Base-by-base conservation (phyloP, 2,797 vertebrate genomes). In the Borostomias antarcticus region DNA sequence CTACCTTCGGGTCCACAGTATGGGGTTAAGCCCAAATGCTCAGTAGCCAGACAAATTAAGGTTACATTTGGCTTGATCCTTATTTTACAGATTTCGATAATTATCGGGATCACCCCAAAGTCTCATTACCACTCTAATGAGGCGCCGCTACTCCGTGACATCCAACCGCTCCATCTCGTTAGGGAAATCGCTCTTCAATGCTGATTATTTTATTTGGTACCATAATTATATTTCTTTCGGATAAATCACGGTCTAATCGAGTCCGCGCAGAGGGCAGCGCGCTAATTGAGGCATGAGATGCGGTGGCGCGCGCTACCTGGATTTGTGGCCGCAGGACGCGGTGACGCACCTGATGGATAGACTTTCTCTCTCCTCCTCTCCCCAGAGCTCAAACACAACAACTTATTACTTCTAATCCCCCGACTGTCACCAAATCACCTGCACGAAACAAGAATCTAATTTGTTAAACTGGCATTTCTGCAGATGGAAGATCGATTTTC, bases 201-300 rank as follows among this genome's bases (percentile, higher is more conserved):
- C 95, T 96, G 96, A 98, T 98, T 98, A 98, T 98, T 97, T 96
- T 97, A 97, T 98, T 98, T 97, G 95, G 94, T 93, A 91, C 91
- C 92, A 95, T 98, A 98, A 98, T 98, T 97, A 97, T 97, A 96
- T 97, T 97, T 96, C 94, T 97, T 96, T 95, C 92, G 94, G 94
- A 95, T 97, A 95, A 96, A 95, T 96, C 96, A 98, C 95, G 95
- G 93, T 94, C 95, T 97, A 97, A 97, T 98, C 91, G 94, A 95
- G 95, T 96, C 95, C 94, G 92, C 94, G 89, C 95, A 94, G 94
- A 95, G 94, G 94, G 93, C 94, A 95, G 92, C 84, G 89, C 87
- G 89, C 92, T 97, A 96, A 96, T 96, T 95, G 93, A 93, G 88
- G 92, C 82, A 91, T 91, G 93, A 92, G 94, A 95, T 96, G 95